Evolutionary conservation across 2,888 invertebrate genomes (phyloP), one percentile per base, ranked within the genome.

Genomic region (Mesorhabditis belari): DNA sequence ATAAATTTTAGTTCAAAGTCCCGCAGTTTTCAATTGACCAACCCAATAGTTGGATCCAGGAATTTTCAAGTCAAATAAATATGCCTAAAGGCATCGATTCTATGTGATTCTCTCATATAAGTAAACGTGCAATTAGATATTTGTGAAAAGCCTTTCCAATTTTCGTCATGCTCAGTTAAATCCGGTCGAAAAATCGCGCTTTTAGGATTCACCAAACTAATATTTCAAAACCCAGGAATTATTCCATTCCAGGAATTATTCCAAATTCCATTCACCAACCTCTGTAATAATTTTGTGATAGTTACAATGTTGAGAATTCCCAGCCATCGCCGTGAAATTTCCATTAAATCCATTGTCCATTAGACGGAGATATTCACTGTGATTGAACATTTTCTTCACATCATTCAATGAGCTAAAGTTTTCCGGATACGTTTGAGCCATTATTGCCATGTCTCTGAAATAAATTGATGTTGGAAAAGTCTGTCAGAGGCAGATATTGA

Each of bases 251-350:
- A 35, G n/a, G 4, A 50, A 21, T 5, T 64, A 50, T 4, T 49
- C 27, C 5, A 55, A 3, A 17, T 49, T 26, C 6, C 25, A 27
- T 5, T 49, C 17, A 58, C 49, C 9, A 29, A 76, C 76, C 61
- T 79, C 74, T 21, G 66, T 65, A 35, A 77, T 77, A 51, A 74
- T 77, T 49, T 67, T 57, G 17, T 65, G 58, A 55, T 74, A 76
- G 64, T 77, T 61, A 60, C 77, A 76, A 56, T 64, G 60, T 52
- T 65, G 49, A n/a, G 68, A 66, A 23, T 61, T 52, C 3, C 56
- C 53, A 2, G 66, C 62, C 74, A 77, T 74, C 35, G 57, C 49
- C 24, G 66, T 53, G 49, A 54, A 76, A 57, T 60, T 61, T 50
- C 60, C 68, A 44, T 17, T 49, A 58, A 76, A 76, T 9, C 66